A percentile compares a stretch with the other conserved stretches of the same genome.
These are phyloP conservation scores for Spinibarbus caldwelli DNA, from an alignment of 2,797 vertebrate genomes.

Conservation along the genomic window DNA sequence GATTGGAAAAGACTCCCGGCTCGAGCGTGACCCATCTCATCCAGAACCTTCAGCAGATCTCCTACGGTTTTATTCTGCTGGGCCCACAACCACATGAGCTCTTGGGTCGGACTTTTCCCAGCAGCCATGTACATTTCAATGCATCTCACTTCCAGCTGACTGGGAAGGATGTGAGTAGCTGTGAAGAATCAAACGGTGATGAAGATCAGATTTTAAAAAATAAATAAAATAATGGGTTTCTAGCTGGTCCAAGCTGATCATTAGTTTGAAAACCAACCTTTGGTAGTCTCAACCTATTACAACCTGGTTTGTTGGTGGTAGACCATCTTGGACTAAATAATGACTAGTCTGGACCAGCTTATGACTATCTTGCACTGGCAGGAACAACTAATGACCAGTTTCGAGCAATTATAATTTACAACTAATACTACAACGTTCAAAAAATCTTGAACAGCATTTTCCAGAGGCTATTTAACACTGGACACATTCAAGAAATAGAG, in stretches of 20 bases:
- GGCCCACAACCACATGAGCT: constrained; percentile 84
- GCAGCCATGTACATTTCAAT: constrained; percentile 74
- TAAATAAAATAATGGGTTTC: no score
- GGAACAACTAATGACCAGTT: not conserved
- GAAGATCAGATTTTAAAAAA: no score
- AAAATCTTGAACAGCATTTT: not conserved
- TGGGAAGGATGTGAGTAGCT: constrained; percentile 76
- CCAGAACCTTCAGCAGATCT: constrained; percentile 74
- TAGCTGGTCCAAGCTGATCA: not conserved
- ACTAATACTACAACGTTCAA: not conserved
- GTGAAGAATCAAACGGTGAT: not conserved
- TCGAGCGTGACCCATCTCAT: constrained; percentile 76
- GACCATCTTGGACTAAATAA: not conserved
- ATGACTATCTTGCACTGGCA: not conserved
- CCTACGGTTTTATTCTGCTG: constrained; percentile 79
- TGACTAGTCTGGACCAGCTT: not conserved
- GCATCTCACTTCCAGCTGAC: constrained; percentile 76
- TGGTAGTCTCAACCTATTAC: no score
- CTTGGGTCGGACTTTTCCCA: constrained; percentile 80
- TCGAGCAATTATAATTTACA: not conserved
- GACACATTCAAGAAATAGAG: not conserved
- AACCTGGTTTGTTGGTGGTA: not conserved
- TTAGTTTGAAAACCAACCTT: not conserved
- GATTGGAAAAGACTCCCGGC: constrained; percentile 73
- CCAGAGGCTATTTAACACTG: not conserved